Evolutionary conservation across 2,888 invertebrate species (phyloP), one percentile per base, ranked within the genome.

Genomic region (Thereva nobilitata): DNA sequence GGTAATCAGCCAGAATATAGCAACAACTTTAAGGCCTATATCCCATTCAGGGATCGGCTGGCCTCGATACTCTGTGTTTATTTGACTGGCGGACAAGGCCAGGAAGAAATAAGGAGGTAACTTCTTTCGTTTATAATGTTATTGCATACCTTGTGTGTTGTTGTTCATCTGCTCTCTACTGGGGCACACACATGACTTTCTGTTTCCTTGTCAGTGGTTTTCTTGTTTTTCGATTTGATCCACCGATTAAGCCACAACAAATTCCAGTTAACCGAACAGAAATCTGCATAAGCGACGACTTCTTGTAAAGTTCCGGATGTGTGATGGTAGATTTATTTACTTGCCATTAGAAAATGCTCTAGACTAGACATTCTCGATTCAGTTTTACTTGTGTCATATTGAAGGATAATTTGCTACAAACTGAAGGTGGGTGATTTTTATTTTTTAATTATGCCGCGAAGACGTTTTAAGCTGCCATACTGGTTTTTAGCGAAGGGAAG

Each of bases 51-150:
- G 59, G 59, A 59, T 59, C 59, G 49, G 59, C 59, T 59, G 47
- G 8, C 59, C 44, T 34, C 4, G 49, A 23, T 49, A 23, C 35
- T 49, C 10, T 59, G 59, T 59, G 23, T 10, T 40, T 34, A 23
- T 35, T 49, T 59, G 59, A 47, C 45, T 59, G 38, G 59, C 12
- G 59, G 59, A 59, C 59, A 59, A 47, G 59, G 45, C 59, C 59
- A 59, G 59, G 59, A 59, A 59, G 59, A 59, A 49, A 37, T 49
- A 59, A 59, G 45, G 47, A 57, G 45, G 23, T 23, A 23, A 23
- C 23, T 23, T 23, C 23, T 23, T 23, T 23, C 23, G 23, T 2
- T 23, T 23, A 23, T 23, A 23, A 23, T 23, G 23, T 23, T 23
- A 23, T 2, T 23, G 23, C 23, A 23, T 23, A 23, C 23, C 47